Evolutionary conservation across 2,888 invertebrate species (phyloP), one percentile per base, ranked within the genome.

Genomic region (Drosophila anomelani): DNA sequence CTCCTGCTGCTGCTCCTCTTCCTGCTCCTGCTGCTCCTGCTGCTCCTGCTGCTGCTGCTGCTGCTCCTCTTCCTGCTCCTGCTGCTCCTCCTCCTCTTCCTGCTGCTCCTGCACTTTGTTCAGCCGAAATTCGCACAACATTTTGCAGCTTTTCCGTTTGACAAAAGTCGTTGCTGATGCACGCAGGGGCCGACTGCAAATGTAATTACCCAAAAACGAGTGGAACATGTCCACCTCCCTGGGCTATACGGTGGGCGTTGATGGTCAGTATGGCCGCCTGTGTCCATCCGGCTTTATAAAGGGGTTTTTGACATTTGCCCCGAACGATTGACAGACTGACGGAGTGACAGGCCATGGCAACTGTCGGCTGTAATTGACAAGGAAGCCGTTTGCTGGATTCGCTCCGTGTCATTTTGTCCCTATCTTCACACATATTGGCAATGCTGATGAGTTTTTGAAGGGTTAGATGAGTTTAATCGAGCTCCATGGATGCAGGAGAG

Each of bases 351-450:
- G 38, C 62, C 69, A 71, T 73, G 82, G 80, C 76, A 85, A 83
- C 84, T 85, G 86, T 71, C 88, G 68, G 63, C 61, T 85, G 86
- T 78, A 83, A 85, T 80, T 83, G 86, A 80, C 83, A 83, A 69
- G 84, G 62, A 61, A 62, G 66, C 53, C 29, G 73, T 15, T 47
- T 61, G 60, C 59, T 51, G 53, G 63, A 59, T 53, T 34, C 53
- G 56, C 53, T 58, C 43, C 58, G 62, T 59, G 39, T 9, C 67
- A 41, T 17, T 53, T 32, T 29, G 32, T 54, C 55, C 67, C 55
- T 56, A 68, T 67, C 39, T 38, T 44, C 68, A 56, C 67, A 68
- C 70, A 70, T 69, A 68, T 69, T 41, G 69, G 59, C 69, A 70
- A 58, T 67, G 43, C 57, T 73, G 75, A 73, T 73, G 73, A 67